Percentiles rank a stretch among this genome's conserved stretches.
Evolutionary conservation across 1,140 invertebrate genomes (phyloP).

Genomic region (Bombus consobrinus): DNA sequence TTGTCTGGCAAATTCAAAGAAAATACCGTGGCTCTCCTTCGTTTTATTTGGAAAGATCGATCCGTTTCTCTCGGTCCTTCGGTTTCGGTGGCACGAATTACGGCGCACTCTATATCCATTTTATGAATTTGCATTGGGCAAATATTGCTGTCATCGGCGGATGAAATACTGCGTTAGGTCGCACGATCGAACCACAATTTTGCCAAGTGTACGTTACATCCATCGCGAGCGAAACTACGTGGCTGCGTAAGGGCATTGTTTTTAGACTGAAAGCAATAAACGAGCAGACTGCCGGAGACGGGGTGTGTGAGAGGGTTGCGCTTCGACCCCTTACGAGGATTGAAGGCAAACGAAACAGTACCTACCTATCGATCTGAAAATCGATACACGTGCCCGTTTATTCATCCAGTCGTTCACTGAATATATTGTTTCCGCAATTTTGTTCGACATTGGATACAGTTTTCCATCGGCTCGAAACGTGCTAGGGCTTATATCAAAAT

Average conservation of each 20-base stretch:
- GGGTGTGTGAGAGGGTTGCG: conserved; percentile 7
- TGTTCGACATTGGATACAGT: conserved; percentile 66
- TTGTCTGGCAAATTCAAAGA: background rate
- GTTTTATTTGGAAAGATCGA: background rate
- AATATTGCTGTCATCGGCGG: conserved; percentile 55
- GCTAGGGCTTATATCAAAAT: conserved; percentile 60
- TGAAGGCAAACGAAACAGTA: conserved; percentile 65
- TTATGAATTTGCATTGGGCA: conserved; percentile 53
- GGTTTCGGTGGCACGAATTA: background rate
- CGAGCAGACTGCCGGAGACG: conserved; percentile 33
- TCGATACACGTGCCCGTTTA: conserved; percentile 67
- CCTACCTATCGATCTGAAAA: conserved; percentile 65
- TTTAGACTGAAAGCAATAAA: conserved; percentile 76
- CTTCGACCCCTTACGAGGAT: conserved; percentile 50
- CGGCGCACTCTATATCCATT: background rate
- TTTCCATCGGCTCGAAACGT: conserved; percentile 58
- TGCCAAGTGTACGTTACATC: conserved; percentile 55
- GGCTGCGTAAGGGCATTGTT: conserved; percentile 73
- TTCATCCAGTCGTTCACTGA: conserved; percentile 69
- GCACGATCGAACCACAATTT: conserved; percentile 58
- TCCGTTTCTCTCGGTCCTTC: background rate
- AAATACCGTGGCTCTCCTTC: background rate
- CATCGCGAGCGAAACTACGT: conserved; percentile 44
- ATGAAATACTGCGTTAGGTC: conserved; percentile 54
- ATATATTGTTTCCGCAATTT: conserved; percentile 75